Conservation (phyloP, 2,888 invertebrate genomes). For the Agriopis leucophaearia region DNA sequence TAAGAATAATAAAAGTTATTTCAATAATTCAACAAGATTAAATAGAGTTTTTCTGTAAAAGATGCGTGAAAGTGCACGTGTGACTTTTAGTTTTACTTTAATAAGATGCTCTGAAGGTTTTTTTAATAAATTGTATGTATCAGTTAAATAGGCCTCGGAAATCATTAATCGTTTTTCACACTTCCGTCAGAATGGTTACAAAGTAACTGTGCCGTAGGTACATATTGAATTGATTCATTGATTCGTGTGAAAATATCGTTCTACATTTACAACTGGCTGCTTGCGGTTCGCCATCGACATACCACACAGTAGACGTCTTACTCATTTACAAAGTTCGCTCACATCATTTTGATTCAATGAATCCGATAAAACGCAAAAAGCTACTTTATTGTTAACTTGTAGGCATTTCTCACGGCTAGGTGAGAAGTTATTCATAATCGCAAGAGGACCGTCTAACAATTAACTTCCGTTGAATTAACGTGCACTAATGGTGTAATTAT, state of each 20-base stretch:
- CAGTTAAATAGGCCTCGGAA: conserved; percentile 5
- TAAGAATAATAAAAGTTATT: no score
- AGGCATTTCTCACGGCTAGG: conserved; percentile 72
- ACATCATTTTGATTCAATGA: conserved; percentile 63
- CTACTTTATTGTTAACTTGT: conserved; percentile 57
- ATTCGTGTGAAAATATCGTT: conserved; percentile 33
- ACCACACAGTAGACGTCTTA: conserved; percentile 24
- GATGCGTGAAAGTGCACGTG: no score
- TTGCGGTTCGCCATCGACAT: conserved; percentile 11
- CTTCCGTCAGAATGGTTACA: conserved; percentile 12
- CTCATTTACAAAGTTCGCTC: conserved; percentile 46
- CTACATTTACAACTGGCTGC: conserved; percentile 1
- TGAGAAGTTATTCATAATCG: conserved; percentile 73
- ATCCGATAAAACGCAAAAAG: conserved; percentile 65
- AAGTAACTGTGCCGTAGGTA: conserved; percentile 31
- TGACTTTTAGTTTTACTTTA: no score
- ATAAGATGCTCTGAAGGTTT: neutral
- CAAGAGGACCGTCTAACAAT: conserved; percentile 68
- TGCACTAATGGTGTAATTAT: conserved; percentile 71
- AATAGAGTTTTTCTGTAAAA: no score
- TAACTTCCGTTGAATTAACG: conserved; percentile 74
- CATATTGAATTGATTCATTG: conserved; percentile 22
- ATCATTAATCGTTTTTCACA: conserved; percentile 8
- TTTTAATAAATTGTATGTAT: neutral
- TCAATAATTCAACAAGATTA: no score